Conservation (phyloP, 53 echinoderm and acorn worm species). For the Echinometra lucunter region DNA sequence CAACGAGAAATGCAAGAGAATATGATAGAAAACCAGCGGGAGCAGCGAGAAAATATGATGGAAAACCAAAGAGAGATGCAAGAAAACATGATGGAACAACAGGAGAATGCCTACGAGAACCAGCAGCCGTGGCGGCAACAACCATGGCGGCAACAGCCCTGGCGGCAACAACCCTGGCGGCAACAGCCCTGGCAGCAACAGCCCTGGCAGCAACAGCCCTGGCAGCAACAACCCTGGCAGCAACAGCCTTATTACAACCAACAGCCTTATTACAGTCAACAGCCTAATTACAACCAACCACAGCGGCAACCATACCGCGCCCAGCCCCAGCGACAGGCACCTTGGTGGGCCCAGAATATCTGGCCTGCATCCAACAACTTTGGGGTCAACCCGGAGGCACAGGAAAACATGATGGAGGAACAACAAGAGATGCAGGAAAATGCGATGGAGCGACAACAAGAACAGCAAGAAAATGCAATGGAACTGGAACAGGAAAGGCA, state of each 20-base stretch:
- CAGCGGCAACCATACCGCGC: not conserved
- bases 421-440: constrained; percentile 49
- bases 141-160: not conserved
- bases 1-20: constrained; percentile 32
- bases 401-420: constrained; percentile 37
- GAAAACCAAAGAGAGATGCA: constrained; percentile 54
- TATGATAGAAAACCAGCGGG: constrained; percentile 33
- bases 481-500: constrained; percentile 23
- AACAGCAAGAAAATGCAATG: constrained; percentile 22
- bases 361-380: not conserved
- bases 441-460: not conserved
- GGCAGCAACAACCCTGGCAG: not conserved
- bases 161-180: not conserved
- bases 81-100: constrained; percentile 32
- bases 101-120: constrained; percentile 42
- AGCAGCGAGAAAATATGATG: constrained; percentile 25
- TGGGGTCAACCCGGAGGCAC: not conserved
- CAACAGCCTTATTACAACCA: constrained; percentile 37
- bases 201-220: not conserved
- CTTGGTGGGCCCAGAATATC: not conserved
- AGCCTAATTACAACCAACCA: constrained; percentile 39
- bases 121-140: not conserved
- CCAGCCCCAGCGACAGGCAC: not conserved
- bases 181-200: constrained; percentile 7
- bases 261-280: constrained; percentile 19